Conservation (phyloP, 2,113 vertebrate species). For the Xiphophorus couchianus region DNA sequence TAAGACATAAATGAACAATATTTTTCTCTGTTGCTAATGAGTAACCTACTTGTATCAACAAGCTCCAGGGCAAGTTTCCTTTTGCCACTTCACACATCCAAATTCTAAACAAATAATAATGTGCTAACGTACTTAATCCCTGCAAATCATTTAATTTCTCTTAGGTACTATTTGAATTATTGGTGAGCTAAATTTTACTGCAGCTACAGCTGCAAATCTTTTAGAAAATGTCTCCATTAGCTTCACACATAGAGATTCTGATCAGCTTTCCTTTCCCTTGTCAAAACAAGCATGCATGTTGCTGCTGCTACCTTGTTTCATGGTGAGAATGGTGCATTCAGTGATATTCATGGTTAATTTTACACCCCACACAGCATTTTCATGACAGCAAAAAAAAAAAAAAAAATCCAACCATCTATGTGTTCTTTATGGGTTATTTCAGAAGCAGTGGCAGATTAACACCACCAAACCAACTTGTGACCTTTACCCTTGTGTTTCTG, state of each 20-base stretch:
- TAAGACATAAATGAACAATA: background rate
- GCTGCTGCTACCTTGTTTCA: background rate
- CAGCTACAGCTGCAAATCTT: background rate
- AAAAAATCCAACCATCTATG: no score
- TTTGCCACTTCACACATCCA: background rate
- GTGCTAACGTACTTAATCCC: background rate
- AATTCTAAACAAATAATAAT: background rate
- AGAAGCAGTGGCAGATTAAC: constrained; percentile 13
- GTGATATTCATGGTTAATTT: background rate
- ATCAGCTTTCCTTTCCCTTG: background rate
- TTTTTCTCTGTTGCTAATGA: background rate
- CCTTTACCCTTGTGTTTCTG: constrained; percentile 15
- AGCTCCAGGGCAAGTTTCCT: background rate
- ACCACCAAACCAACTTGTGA: constrained; percentile 5
- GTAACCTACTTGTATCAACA: background rate
- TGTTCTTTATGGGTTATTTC: background rate
- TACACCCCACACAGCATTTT: background rate
- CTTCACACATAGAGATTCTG: background rate
- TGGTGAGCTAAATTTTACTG: background rate
- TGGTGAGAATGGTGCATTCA: background rate
- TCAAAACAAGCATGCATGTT: background rate
- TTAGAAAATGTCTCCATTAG: background rate
- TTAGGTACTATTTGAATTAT: background rate
- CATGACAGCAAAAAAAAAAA: background rate
- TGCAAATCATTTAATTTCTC: no score